Evolutionary conservation across 2,797 vertebrate genomes (phyloP), one percentile per base, ranked within the genome.

Genomic region (Poecilia velifera): DNA sequence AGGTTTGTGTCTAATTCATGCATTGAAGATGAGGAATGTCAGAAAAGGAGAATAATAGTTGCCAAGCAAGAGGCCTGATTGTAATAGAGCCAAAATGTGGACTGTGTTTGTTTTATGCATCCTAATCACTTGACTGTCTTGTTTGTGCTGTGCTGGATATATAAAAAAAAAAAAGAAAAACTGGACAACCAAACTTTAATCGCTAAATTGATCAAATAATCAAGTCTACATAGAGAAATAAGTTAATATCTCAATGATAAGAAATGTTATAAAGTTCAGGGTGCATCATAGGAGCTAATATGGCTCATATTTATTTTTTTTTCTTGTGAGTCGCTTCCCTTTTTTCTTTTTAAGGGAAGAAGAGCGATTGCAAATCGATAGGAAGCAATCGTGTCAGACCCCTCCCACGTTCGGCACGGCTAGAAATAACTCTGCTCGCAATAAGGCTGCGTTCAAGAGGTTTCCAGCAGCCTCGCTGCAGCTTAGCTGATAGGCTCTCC

Each of bases 361-460:
- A 89, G 89, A 91, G 84, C 47, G 84, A 93, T 95, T 92, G 85
- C 87, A 86, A 91, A 96, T 95, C 93, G 84, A 96, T 95, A 91
- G 92, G 92, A 95, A 94, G 91, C 93, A 92, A 93, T 94, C 87
- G 85, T 93, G 92, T 94, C 93, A 89, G 90, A 86, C 82, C 81
- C 92, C 90, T 93, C 94, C 94, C 93, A 95, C 93, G 89, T 94
- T 83, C 86, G 72, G 91, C 86, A 90, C 82, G 55, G 82, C 93
- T 89, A 70, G 91, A 95, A 95, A 95, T 95, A 95, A 93, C 95
- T 91, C 90, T 14, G 78, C 91, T 94, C 82, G 86, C 92, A 91
- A 82, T 87, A 91, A 90, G 88, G 87, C 87, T 90, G 86, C 82
- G 86, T 87, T 94, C 78, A 89, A 95, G 94, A 94, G 94, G 90